These are phyloP conservation scores for crab-eating macaque (Macaca fascicularis) DNA, from an alignment of 2,113 vertebrate genomes.

Conservation along the genomic window DNA sequence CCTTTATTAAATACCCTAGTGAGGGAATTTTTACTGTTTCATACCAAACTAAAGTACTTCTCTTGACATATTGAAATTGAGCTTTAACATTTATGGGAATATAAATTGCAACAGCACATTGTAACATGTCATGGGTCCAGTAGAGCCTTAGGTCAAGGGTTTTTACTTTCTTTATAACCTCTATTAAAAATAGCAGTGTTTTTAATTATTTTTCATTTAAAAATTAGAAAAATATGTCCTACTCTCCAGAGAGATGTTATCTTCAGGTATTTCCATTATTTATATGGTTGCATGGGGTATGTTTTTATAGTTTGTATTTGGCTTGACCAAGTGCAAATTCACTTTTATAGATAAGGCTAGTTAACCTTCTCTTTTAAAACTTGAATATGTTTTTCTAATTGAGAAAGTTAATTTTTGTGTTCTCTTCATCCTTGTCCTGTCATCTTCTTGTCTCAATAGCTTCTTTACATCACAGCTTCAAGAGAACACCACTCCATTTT, in stretches of 20 bases:
- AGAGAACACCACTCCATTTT: not conserved
- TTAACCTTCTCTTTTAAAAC: constrained; percentile 48
- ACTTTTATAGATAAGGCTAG: constrained; percentile 10
- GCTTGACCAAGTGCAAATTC: constrained; percentile 54
- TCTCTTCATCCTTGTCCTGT: not conserved
- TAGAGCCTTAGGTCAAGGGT: constrained; percentile 58
- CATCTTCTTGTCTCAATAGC: not conserved
- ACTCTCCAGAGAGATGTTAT: constrained; percentile 52
- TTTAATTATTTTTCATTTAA: constrained; percentile 67
- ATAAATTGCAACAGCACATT: constrained; percentile 66
- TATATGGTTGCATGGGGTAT: constrained; percentile 50
- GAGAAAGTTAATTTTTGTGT: constrained; percentile 1
- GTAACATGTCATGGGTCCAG: constrained; percentile 55
- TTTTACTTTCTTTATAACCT: constrained; percentile 61
- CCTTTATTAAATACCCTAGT: constrained; percentile 54
- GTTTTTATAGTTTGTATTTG: constrained; percentile 59
- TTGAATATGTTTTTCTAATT: constrained; percentile 31
- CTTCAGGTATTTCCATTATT: constrained; percentile 60
- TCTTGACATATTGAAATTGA: constrained; percentile 71
- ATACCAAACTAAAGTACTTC: constrained; percentile 61
- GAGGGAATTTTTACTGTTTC: constrained; percentile 68
- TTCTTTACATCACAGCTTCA: not conserved
- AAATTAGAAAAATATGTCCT: constrained; percentile 67
- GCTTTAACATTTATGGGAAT: constrained; percentile 74
- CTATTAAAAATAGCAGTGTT: constrained; percentile 62